Percentiles rank a stretch among this genome's conserved stretches.
These are phyloP conservation scores for Cassiopea andromeda DNA, from an alignment of 30 jellyfish, hydroid and myxozoan genomes.

Conservation along the genomic window DNA sequence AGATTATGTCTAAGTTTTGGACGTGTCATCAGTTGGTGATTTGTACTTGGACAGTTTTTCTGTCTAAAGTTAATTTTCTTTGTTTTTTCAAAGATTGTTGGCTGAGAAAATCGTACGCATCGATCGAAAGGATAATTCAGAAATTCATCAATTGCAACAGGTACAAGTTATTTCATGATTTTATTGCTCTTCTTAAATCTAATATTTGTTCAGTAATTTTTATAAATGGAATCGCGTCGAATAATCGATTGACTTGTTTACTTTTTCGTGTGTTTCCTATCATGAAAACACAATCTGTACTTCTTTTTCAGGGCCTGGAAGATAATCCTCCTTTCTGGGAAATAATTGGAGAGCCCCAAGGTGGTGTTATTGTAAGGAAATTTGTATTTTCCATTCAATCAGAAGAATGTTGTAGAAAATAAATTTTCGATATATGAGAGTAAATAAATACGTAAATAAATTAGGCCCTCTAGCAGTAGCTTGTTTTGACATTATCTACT, in stretches of 20 bases:
- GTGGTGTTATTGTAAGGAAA: slow-evolving; percentile 55
- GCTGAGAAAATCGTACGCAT: slow-evolving; percentile 89
- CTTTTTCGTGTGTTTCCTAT: neutral
- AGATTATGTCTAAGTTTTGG: no score
- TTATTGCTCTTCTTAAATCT: neutral
- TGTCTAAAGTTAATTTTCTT: neutral
- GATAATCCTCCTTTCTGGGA: slow-evolving; percentile 75
- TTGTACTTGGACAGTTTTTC: no score
- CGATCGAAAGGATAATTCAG: slow-evolving; percentile 93
- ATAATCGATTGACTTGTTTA: neutral
- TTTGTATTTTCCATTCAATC: no score
- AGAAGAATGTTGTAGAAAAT: no score
- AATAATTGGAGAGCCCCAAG: slow-evolving; percentile 62
- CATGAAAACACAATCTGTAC: no score
- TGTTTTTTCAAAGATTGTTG: slow-evolving; percentile 61
- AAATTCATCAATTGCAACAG: slow-evolving; percentile 87
- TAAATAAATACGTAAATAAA: no score
- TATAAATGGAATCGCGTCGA: neutral
- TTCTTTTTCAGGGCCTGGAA: slow-evolving; percentile 60
- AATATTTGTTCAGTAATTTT: neutral
- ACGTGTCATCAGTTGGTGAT: no score
- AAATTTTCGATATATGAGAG: no score
- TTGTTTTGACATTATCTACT: no score
- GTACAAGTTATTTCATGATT: slow-evolving; percentile 20
- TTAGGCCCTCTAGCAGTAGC: no score